A percentile compares a stretch with the other conserved stretches of the same genome.
Conservation (phyloP, 2,113 vertebrate genomes). For the Ophthalmolycus amberensis region DNA sequence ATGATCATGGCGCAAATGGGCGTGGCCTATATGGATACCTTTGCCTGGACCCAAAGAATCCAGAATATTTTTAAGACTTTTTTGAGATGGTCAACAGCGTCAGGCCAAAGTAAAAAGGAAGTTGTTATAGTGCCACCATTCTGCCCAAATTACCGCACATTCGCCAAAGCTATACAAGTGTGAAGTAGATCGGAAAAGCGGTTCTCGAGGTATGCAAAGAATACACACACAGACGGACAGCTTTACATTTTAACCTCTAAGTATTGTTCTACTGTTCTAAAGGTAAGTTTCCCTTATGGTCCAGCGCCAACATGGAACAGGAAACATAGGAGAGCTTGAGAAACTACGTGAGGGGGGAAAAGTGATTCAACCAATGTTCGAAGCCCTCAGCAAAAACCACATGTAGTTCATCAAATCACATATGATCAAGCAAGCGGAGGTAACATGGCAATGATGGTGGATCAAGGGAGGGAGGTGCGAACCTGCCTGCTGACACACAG, state of each 20-base stretch:
- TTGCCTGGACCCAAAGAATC: no score
- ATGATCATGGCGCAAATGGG: no score
- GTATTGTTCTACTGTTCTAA: neutral
- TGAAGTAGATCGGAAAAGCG: neutral
- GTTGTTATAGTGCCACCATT: neutral
- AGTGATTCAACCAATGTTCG: constrained; percentile 1
- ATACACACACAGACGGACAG: neutral
- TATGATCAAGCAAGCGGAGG: constrained; percentile 7
- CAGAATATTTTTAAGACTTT: neutral
- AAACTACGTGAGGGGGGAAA: neutral
- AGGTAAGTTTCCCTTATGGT: neutral
- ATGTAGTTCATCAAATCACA: constrained; percentile 24
- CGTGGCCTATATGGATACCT: no score
- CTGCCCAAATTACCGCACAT: neutral
- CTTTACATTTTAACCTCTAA: neutral
- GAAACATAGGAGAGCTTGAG: neutral
- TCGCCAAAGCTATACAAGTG: neutral
- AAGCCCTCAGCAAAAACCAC: neutral
- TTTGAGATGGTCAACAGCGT: neutral
- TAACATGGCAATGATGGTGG: constrained; percentile 7
- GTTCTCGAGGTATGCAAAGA: neutral
- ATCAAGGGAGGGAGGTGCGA: constrained; percentile 28
- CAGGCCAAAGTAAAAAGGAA: neutral
- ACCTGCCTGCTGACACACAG: constrained; percentile 55
- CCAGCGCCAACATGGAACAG: neutral